Evolutionary conservation across 35 echinoderm and acorn worm genomes (phyloP).

Genomic region (Lytechinus pictus): DNA sequence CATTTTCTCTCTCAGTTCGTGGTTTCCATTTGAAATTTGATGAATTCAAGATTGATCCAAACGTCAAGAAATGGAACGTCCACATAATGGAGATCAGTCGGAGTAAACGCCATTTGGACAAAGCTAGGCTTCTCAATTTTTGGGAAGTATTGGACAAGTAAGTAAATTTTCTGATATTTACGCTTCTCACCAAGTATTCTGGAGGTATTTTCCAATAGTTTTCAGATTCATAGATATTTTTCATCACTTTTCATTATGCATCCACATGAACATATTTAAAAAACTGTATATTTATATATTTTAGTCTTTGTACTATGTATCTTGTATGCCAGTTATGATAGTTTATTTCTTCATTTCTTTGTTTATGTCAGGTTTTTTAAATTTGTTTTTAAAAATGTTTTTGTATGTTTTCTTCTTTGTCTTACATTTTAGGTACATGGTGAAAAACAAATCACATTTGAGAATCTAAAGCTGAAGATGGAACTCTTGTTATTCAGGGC

Average conservation of each 20-base stretch:
- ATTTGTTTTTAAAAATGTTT: not conserved
- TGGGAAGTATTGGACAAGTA: constrained; percentile 95
- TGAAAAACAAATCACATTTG: constrained; percentile 83
- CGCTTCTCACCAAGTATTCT: not conserved
- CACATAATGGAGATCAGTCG: constrained; percentile 82
- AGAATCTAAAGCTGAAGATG: constrained; percentile 65
- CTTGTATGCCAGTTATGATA: too few relatives aligned
- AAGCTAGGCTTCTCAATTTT: constrained; percentile 87
- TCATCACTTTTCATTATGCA: not conserved
- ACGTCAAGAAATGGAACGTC: constrained; percentile 90
- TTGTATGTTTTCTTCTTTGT: constrained; percentile 21
- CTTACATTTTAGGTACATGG: constrained; percentile 83
- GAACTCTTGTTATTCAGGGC: not conserved
- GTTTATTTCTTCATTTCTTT: not conserved
- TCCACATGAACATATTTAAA: not conserved
- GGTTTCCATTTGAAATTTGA: constrained; percentile 92
- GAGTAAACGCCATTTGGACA: constrained; percentile 84
- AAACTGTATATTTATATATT: not conserved
- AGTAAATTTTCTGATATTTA: constrained; percentile 41
- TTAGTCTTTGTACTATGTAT: not conserved
- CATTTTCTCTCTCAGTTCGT: constrained; percentile 67
- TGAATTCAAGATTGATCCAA: constrained; percentile 85
- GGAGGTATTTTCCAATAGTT: too few relatives aligned
- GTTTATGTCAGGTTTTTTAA: not conserved
- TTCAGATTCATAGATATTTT: not conserved